Base-by-base conservation (phyloP, 2,797 vertebrate genomes). In the Falco berigora region DNA sequence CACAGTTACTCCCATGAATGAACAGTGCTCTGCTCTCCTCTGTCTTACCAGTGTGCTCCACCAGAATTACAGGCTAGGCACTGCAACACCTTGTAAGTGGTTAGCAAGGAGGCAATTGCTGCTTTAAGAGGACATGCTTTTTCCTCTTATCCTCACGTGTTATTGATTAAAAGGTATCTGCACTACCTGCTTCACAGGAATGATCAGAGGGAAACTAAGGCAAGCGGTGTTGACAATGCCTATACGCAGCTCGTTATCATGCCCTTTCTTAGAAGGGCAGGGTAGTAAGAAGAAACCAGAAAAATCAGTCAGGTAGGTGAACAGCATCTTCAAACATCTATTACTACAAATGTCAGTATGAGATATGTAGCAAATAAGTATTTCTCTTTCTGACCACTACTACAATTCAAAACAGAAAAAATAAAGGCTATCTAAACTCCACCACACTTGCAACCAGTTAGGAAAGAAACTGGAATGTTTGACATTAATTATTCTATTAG, bases 401-500 rank as follows among this genome's bases (percentile, higher is more conserved):
- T 55, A 18, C 14, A 61, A 24, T 40, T 90, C 59, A 79, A 76
- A 82, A 82, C 12, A 10, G 47, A 36, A 52, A 78, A 63, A 47
- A 66, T 10, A 66, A 52, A 4, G 6, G n/a, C 50, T 68, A n/a
- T 23, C 32, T 67, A 61, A 95, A 78, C 50, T 80, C 49, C 11
- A 46, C 49, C 38, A 85, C 53, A 62, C 32, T 80, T 62, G 20
- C 4, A 67, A 50, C 28, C 53, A 62, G 19, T 78, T 74, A 91
- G 56, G 38, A 74, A 85, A 73, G 47, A 86, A 96, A 84, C 3
- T 24, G 50, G 40, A 88, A 92, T 59, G 42, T 87, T 94, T 86
- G 47, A 59, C 38, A 49, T 86, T 88, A 86, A 91, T 94, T 90
- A 75, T 86, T 76, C 68, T 92, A 34, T 89, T 74, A 90, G 55